Evolutionary conservation across 2,797 vertebrate species (phyloP), one percentile per base, ranked within the genome.

Genomic region (Sebastes kiyomatsui): DNA sequence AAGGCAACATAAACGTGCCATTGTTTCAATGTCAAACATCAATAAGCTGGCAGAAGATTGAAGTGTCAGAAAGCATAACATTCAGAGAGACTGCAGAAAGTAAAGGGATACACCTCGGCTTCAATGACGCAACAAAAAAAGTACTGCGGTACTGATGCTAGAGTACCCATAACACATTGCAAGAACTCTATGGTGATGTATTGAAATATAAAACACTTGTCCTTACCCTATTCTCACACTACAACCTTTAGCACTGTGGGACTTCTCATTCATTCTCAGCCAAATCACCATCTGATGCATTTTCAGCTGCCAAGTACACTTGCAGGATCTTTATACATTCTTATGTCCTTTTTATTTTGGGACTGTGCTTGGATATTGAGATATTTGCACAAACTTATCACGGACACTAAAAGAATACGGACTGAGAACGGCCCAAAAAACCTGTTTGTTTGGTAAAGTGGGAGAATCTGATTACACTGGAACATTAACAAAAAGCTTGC

Each of bases 251-350:
- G 14, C n/a, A 33, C 33, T 6, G 22, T 54, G 59, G 46, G 27
- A 33, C 14, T 49, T 70, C 55, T 33, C 56, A 68, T 67, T 73
- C 28, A 75, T 38, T 76, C 23, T 58, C 16, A 78, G 54, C 13
- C 67, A 83, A 75, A 66, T 66, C 16, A 72, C 11, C 14, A 56
- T 62, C 33, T 55, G 74, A 78, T 66, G 18, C 22, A 55, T 65
- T 22, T 30, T 62, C 11, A 6, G 33, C 10, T 56, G 27, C 32
- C 28, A 75, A 18, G 8, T 25, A 23, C n/a, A 65, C 2, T 22
- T 23, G 4, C 30, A 20, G 32, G 13, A 25, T 52, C 46, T 32
- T 38, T 6, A 56, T n/a, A 4, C 9, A 49, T 28, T 25, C 7
- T 62, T 6, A 18, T 65, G 18, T 46, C 54, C 12, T 28, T 28